Evolutionary conservation across 2,113 vertebrate species (phyloP).

Genomic region (Peromyscus maniculatus): DNA sequence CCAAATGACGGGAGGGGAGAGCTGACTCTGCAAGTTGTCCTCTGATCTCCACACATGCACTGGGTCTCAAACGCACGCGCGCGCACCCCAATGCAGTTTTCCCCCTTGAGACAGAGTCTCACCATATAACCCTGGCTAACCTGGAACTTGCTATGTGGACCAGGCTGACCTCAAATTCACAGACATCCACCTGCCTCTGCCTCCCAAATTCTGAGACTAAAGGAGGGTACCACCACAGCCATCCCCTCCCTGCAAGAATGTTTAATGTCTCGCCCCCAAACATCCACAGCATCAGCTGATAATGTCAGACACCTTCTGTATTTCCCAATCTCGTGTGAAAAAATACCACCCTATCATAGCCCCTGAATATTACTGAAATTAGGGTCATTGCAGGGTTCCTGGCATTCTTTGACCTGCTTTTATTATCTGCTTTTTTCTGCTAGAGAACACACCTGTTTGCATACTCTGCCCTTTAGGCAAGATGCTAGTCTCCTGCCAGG

Average conservation of each 20-base stretch:
- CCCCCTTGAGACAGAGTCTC: neutral
- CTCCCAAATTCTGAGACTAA: neutral
- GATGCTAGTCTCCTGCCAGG: neutral
- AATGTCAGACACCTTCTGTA: neutral
- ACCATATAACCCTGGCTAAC: neutral
- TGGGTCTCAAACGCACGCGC: neutral
- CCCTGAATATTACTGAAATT: neutral
- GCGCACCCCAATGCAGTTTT: neutral
- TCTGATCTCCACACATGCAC: neutral
- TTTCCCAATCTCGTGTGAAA: neutral
- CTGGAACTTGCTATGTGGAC: neutral
- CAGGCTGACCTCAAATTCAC: neutral
- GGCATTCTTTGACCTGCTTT: constrained; percentile 16
- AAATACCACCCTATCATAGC: neutral
- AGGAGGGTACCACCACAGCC: neutral
- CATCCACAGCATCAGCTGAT: neutral
- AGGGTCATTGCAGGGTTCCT: neutral
- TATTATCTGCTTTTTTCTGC: constrained; percentile 20
- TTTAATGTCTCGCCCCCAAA: neutral
- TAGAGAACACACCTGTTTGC: neutral
- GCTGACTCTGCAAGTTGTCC: neutral
- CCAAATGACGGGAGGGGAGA: neutral
- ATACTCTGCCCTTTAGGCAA: neutral
- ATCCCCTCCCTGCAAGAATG: neutral
- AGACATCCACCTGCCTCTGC: neutral